These are phyloP conservation scores for Antheraea assamensis DNA, from an alignment of 2,888 invertebrate genomes.

Conservation along the genomic window DNA sequence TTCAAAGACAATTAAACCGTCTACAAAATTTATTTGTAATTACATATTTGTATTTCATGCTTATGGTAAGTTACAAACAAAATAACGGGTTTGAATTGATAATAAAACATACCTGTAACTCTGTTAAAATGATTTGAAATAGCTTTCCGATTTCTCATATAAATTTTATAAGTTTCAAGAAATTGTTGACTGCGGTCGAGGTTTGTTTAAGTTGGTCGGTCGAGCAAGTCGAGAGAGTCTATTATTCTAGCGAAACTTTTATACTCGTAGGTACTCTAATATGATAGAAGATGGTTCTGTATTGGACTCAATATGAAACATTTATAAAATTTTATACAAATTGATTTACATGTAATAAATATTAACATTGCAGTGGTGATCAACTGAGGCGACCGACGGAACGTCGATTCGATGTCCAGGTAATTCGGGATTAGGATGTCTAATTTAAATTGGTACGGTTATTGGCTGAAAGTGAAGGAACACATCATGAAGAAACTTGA, in stretches of 20 bases:
- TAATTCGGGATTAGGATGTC: no score
- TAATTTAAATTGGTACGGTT: no score
- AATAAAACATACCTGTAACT: constrained; percentile 25
- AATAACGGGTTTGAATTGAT: background rate
- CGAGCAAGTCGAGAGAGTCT: background rate
- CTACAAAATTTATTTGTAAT: background rate
- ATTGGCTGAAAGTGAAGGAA: no score
- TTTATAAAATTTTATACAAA: background rate
- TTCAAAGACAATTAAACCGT: no score
- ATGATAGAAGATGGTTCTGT: background rate
- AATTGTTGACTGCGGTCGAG: constrained; percentile 34
- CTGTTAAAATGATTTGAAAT: constrained; percentile 32
- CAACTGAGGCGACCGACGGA: no score
- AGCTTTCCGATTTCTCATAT: constrained; percentile 33
- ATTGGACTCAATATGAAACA: background rate
- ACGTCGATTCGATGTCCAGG: no score
- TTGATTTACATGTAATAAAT: background rate
- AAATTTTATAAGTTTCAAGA: constrained; percentile 44
- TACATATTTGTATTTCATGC: background rate
- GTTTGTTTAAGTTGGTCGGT: constrained; percentile 1
- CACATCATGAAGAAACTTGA: no score
- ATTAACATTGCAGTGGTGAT: no score
- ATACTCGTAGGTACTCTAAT: background rate
- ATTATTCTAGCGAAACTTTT: constrained; percentile 2
- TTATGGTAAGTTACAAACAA: constrained; percentile 19